A percentile compares a stretch with the other conserved stretches of the same genome.
phyloP scores from a whole-genome alignment of 2,113 vertebrate species.

The Misgurnus mizolepis region DNA sequence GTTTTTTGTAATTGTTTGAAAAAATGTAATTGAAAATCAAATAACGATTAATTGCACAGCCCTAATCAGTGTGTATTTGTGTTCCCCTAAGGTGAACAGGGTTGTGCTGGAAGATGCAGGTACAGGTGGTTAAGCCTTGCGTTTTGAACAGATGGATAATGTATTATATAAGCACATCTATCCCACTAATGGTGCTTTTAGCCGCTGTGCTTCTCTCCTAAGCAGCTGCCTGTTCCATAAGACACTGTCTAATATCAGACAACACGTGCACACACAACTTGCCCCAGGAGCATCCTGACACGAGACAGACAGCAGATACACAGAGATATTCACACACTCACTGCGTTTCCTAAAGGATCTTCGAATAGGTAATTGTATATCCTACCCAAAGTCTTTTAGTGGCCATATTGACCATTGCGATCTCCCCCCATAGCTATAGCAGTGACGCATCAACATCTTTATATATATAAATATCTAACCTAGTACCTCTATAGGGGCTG shows the following conservation, averaged over 20 bases:
- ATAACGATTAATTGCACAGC: no score
- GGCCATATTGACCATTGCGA: no score
- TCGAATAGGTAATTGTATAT: background rate
- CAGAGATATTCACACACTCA: background rate
- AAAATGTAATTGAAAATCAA: no score
- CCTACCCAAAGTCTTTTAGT: no score
- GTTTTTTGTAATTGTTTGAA: no score
- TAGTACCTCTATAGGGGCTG: background rate
- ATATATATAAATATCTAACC: background rate
- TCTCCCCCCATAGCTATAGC: no score
- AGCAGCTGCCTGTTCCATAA: slow-evolving; percentile 69
- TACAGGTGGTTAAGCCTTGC: slow-evolving; percentile 32
- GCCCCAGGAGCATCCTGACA: slow-evolving; percentile 34
- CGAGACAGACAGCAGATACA: slow-evolving; percentile 31
- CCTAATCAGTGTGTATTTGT: no score
- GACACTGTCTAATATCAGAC: slow-evolving; percentile 49
- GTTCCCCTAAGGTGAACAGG: background rate
- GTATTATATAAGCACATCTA: slow-evolving; percentile 78
- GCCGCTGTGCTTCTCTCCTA: slow-evolving; percentile 52
- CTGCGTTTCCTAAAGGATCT: slow-evolving; percentile 1
- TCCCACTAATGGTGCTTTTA: slow-evolving; percentile 74
- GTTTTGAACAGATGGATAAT: slow-evolving; percentile 75
- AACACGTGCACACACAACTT: slow-evolving; percentile 12
- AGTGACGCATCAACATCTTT: no score
- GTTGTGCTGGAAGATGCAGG: slow-evolving; percentile 24